Evolutionary conservation across 92 coral and sea anemone species (phyloP).

Genomic region (Palythoa heliodiscus): DNA sequence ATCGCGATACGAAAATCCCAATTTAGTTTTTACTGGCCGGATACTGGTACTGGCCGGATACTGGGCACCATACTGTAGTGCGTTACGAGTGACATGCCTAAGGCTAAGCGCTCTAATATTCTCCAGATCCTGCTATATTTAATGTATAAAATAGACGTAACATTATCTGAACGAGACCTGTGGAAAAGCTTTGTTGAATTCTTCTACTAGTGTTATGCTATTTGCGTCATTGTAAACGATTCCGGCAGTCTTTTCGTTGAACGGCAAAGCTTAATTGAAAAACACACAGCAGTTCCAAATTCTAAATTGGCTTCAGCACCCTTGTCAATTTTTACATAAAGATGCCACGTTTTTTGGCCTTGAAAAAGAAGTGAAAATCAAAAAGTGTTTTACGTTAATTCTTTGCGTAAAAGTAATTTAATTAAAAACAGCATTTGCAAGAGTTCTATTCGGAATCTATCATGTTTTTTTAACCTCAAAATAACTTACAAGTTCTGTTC

Average conservation of each 20-base stretch:
- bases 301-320: not conserved
- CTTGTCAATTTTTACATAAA: not conserved
- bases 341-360: not conserved
- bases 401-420: not conserved
- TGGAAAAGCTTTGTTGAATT: not conserved
- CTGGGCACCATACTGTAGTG: too few relatives aligned
- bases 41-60: too few relatives aligned
- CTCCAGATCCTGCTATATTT: slow-evolving; percentile 12
- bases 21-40: too few relatives aligned
- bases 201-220: not conserved
- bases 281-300: not conserved
- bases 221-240: slow-evolving; percentile 18
- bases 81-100: too few relatives aligned
- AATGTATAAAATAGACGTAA: not conserved
- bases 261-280: slow-evolving; percentile 4
- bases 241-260: not conserved
- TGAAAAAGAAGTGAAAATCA: not conserved
- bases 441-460: not conserved
- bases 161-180: not conserved
- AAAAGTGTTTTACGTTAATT: too few relatives aligned
- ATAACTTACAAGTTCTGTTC: not conserved
- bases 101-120: too few relatives aligned
- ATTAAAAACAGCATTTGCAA: not conserved
- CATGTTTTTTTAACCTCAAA: not conserved
- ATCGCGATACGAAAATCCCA: too few relatives aligned